Percentiles rank a stretch among this genome's conserved stretches.
Evolutionary conservation across 2,113 vertebrate genomes (phyloP).

Genomic region (Oreotragus oreotragus): DNA sequence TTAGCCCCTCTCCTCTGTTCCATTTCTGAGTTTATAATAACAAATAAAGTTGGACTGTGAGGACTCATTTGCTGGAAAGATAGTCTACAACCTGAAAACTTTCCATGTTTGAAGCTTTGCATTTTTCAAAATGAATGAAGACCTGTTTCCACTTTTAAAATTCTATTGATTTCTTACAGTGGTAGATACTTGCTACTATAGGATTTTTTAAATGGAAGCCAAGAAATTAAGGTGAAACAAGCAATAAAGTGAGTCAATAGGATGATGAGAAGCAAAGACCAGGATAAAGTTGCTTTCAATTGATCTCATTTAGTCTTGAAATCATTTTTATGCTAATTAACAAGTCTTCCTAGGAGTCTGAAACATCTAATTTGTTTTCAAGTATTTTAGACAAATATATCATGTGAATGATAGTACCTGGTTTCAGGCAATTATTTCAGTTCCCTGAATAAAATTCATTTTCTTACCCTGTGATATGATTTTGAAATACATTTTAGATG

Average conservation of each 20-base stretch:
- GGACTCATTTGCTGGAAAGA: neutral
- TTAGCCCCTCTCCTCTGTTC: neutral
- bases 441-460: neutral
- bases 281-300: neutral
- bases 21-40: neutral
- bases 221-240: neutral
- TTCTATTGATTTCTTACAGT: neutral
- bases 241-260: neutral
- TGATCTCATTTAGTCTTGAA: neutral
- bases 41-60: neutral
- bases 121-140: neutral
- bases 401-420: neutral
- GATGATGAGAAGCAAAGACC: neutral
- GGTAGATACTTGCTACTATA: neutral
- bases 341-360: neutral
- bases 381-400: constrained; percentile 9
- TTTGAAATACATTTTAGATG: neutral
- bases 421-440: neutral
- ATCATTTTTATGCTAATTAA: neutral
- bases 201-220: neutral
- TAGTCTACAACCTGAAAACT: neutral
- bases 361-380: constrained; percentile 27
- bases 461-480: neutral
- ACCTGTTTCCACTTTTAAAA: neutral
- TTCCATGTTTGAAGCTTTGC: neutral